These are phyloP conservation scores for Sympetrum striolatum DNA, from an alignment of 2,888 invertebrate genomes.

Conservation along the genomic window DNA sequence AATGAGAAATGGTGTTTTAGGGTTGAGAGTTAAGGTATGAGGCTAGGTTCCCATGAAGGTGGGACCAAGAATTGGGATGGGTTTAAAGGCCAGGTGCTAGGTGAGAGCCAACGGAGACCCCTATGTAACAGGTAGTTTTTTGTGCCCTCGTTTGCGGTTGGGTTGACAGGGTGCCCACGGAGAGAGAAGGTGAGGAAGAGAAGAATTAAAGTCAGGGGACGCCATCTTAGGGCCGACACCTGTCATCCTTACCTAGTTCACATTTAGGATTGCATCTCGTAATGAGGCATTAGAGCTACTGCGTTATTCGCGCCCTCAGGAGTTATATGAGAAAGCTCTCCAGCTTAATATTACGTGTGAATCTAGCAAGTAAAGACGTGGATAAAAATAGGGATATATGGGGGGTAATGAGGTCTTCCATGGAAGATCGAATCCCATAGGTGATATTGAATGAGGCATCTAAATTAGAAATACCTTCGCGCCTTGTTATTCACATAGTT, in stretches of 20 bases:
- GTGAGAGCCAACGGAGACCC: conserved; percentile 17
- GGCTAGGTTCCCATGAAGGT: neutral
- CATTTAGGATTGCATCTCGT: neutral
- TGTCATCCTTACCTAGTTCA: conserved; percentile 1
- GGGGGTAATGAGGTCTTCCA: too few species aligned
- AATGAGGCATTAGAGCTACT: too few species aligned
- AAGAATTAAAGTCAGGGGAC: neutral
- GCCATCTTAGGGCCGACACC: conserved; percentile 16
- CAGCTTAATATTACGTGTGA: too few species aligned
- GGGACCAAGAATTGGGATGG: neutral
- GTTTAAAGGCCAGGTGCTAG: conserved; percentile 37
- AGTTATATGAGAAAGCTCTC: too few species aligned
- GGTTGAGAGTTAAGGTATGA: neutral
- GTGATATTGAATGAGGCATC: too few species aligned
- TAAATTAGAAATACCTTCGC: too few species aligned
- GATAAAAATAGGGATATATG: too few species aligned
- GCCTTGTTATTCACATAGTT: too few species aligned
- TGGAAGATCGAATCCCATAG: too few species aligned
- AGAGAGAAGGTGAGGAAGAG: neutral
- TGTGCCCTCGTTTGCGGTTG: conserved; percentile 31
- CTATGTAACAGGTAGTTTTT: conserved; percentile 39
- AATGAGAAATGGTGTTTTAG: conserved; percentile 16
- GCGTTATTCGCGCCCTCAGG: too few species aligned
- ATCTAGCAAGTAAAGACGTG: too few species aligned
- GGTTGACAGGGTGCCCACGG: conserved; percentile 29